Base-by-base conservation (phyloP, 2,113 vertebrate genomes). In the Percina caprodes region DNA sequence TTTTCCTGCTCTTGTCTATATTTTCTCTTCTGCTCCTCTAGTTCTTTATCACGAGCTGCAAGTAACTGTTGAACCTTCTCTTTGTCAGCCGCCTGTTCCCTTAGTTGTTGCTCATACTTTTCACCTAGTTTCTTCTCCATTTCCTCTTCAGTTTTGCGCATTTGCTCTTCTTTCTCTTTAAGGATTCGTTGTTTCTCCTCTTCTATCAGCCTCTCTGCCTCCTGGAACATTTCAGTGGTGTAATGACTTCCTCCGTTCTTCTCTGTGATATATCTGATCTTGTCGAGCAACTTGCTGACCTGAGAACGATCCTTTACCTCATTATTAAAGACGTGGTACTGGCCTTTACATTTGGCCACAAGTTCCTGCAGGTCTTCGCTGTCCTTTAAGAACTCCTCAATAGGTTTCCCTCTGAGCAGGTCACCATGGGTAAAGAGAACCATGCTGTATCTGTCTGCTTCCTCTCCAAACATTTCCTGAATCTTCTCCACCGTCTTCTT, bases 361-460 rank as follows among this genome's bases (percentile, higher is more conserved):
- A 81, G 63, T 35, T 69, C 46, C 63, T 48, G 23, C 55, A 74
- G 63, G 0, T 69, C 71, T 55, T 15, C 0, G 0, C 62, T 80
- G 0, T 49, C 1, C 6, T 6, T 2, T 12, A 80, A 5, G 54
- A 67, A 74, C 18, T 75, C 35, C 21, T 82, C 72, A 1, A 82
- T 69, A 4, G 55, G 5, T 19, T 18, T 7, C 13, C 26, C n/a
- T 24, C 21, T 2, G 14, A 81, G 79, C 7, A 2, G 63, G 19
- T 82, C 56, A 19, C 79, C 70, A 21, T 49, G 21, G 33, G 78
- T 80, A 10, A 80, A 80, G 61, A 74, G 69, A 9, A 74, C 55
- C 79, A 81, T 74, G 71, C 79, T 68, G 79, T 68, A 61, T 61
- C 3, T 69, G 56, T 75, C 7, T 23, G 71, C 71, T 14, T 8